Conservation (phyloP, 2,797 vertebrate species). For the Lepilemur ruficaudatus region DNA sequence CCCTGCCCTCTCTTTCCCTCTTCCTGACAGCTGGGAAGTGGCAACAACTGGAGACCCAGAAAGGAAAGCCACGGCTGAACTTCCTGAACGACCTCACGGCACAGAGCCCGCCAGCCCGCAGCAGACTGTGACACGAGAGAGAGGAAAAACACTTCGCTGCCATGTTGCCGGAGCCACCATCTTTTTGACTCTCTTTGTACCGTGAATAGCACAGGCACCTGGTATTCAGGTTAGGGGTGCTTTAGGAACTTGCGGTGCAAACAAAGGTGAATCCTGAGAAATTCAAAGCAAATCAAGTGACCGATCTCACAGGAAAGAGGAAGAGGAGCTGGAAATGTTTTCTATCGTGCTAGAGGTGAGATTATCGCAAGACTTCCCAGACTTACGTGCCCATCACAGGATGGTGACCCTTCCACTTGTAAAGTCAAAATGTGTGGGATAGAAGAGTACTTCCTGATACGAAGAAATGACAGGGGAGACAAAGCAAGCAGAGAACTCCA, state of each 20-base stretch:
- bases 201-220: background rate
- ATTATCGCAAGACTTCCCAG: background rate
- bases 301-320: background rate
- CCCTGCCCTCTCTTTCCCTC: background rate
- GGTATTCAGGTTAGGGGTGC: background rate
- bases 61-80: background rate
- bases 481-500: background rate
- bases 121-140: background rate
- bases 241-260: background rate
- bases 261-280: background rate
- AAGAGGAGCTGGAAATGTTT: background rate
- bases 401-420: background rate
- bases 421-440: background rate
- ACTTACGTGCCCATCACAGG: background rate
- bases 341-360: background rate
- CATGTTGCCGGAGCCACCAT: background rate
- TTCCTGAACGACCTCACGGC: background rate
- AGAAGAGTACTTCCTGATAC: background rate
- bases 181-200: background rate
- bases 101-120: background rate
- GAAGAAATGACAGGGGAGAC: background rate
- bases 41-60: background rate
- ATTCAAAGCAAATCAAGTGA: background rate
- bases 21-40: background rate
- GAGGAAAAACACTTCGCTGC: background rate